Evolutionary conservation across 2,888 invertebrate genomes (phyloP), one percentile per base, ranked within the genome.

Genomic region (Dendrolimus pini): DNA sequence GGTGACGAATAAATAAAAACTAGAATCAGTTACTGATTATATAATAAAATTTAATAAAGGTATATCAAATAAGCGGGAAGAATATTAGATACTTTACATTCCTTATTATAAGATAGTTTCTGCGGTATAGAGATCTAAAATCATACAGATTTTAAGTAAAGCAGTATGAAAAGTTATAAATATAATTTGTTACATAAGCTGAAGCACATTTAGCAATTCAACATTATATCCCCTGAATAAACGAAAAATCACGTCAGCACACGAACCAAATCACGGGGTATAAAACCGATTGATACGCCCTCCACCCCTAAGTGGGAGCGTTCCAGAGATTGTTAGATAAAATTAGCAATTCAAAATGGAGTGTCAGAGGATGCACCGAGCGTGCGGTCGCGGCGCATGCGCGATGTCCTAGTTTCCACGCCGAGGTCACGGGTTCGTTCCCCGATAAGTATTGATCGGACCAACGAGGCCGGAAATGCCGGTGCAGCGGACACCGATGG

Each of bases 351-450:
- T 86, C 77, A 81, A 82, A 82, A 77, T 80, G 77, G 74, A 70
- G 68, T 72, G 60, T 63, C 66, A 70, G 74, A 72, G 75, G 82
- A 89, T 89, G 89, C 88, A 89, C 77, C 76, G 71, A 64, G 65
- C 67, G 62, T 65, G 66, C 55, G 55, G 62, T 63, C 68, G 77
- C 64, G 71, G 88, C 89, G 90, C 90, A 68, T 89, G 90, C 89
- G 90, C 88, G 87, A 71, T 77, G 90, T 71, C 90, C 90, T 75
- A 89, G 81, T 88, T 90, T 72, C 63, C 59, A 66, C 65, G 67
- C 71, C 83, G 86, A 89, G 89, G 90, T 87, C 89, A 82, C 81
- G 82, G 82, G 90, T 89, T 90, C 90, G 83, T 89, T 90, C 88
- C 89, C 88, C 90, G 89, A 82, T 77, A 72, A 65, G 82, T 89